Conservation (phyloP, 2,113 vertebrate species). For the Columbina picui region DNA sequence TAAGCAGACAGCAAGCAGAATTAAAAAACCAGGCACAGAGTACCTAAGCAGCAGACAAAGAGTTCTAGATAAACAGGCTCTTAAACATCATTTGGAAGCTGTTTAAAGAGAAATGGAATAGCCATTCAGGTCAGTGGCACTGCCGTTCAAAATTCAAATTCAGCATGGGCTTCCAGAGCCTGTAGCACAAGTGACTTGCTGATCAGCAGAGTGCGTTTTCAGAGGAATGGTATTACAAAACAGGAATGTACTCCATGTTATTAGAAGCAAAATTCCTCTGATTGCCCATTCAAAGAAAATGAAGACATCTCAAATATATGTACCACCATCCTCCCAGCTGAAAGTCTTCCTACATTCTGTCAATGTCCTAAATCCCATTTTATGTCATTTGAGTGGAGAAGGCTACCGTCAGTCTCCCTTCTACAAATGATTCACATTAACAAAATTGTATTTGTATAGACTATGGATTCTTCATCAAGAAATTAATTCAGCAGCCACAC, state of each 20-base stretch:
- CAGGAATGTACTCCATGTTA: neutral
- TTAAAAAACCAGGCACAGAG: neutral
- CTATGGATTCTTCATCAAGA: neutral
- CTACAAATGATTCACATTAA: neutral
- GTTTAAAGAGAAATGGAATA: neutral
- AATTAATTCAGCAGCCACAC: neutral
- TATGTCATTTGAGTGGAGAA: neutral
- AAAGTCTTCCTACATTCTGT: neutral
- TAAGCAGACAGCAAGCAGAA: neutral
- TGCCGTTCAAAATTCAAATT: neutral
- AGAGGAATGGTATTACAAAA: neutral
- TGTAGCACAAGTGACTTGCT: fast-evolving
- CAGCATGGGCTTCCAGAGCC: neutral
- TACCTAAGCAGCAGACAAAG: neutral
- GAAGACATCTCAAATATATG: neutral
- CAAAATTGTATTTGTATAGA: neutral
- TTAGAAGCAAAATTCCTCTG: neutral
- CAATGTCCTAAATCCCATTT: neutral
- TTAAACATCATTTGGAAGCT: neutral
- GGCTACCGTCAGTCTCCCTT: neutral
- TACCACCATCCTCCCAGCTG: neutral
- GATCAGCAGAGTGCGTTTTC: neutral
- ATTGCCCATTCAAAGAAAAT: neutral
- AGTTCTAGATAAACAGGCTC: neutral
- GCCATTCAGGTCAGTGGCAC: neutral